Conservation (phyloP, 2,797 vertebrate genomes). For the Anguilla megastoma region DNA sequence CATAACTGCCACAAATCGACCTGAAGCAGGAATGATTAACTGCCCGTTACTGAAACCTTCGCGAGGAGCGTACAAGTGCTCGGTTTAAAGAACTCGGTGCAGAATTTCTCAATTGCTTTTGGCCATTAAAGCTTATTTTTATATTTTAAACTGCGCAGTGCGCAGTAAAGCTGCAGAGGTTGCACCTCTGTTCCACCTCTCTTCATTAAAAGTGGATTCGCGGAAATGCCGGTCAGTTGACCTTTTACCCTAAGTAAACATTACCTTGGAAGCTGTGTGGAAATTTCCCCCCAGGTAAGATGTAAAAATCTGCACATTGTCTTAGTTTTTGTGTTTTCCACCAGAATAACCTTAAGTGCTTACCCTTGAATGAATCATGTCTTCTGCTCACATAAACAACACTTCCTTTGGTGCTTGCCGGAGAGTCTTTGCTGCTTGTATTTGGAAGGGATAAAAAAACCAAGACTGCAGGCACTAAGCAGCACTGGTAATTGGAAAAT, state of each 20-base stretch:
- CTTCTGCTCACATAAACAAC: background rate
- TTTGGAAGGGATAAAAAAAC: constrained; percentile 22
- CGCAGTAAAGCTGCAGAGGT: background rate
- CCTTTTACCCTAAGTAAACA: background rate
- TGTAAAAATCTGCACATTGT: background rate
- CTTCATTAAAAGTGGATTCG: background rate
- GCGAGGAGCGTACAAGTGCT: background rate
- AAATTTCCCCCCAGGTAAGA: background rate
- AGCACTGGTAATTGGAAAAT: constrained; percentile 19
- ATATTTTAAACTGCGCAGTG: background rate
- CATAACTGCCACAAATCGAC: background rate
- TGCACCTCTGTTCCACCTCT: background rate
- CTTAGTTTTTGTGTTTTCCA: background rate
- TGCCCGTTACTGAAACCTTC: background rate
- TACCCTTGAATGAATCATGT: constrained; percentile 16
- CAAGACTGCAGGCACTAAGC: constrained; percentile 19
- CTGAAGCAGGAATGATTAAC: background rate
- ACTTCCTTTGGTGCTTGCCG: constrained; percentile 23
- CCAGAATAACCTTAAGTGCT: background rate
- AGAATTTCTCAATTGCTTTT: no score
- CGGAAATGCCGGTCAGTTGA: background rate
- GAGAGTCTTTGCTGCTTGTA: constrained; percentile 16
- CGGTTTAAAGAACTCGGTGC: background rate
- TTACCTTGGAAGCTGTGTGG: background rate
- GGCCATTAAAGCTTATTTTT: background rate